Base-by-base conservation (phyloP, 2,888 invertebrate genomes). In the Orchestes rusci region DNA sequence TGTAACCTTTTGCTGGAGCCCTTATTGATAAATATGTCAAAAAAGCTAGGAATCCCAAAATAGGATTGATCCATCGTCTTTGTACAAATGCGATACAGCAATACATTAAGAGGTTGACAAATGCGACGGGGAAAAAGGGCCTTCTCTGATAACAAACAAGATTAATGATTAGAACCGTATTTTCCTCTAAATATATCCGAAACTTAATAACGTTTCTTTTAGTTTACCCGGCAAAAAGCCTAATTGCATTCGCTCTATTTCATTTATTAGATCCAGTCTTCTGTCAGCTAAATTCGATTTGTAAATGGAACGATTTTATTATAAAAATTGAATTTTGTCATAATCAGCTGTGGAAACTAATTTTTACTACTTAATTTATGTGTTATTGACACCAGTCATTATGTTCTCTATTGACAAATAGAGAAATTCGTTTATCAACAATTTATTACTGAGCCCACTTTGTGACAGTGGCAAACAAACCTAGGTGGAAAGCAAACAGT, bases 81-180 rank as follows among this genome's bases (percentile, higher is more conserved):
- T n/a, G n/a, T n/a, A 4, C 12, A 19, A 40, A 45, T 35, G 23
- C 13, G 39, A 47, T 47, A 39, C 38, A 42, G 29, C 43, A 32
- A 48, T 45, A 35, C 43, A 45, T 49, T 49, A 45, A 29, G 39
- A 41, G 36, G 42, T 31, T 39, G 43, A 43, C 40, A 35, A 42
- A 43, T 43, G 35, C 34, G 32, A 35, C 35, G 45, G 43, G 51
- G 52, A 56, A 55, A 54, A 52, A 51, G 51, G 53, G 27, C 37
- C 47, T 31, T 46, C 46, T 56, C 54, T 52, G 54, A 55, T 55
- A 55, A 56, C 56, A 53, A 54, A 55, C 46, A 54, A 56, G 56
- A 55, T 55, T 55, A 53, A 56, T 55, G 56, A 55, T 50, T 44
- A 42, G 38, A 47, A 35, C 40, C 39, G 50, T 50, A 46, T 50